Base-by-base conservation (phyloP, 30 jellyfish, hydroid and myxozoan species). In the Aurelia aurita region DNA sequence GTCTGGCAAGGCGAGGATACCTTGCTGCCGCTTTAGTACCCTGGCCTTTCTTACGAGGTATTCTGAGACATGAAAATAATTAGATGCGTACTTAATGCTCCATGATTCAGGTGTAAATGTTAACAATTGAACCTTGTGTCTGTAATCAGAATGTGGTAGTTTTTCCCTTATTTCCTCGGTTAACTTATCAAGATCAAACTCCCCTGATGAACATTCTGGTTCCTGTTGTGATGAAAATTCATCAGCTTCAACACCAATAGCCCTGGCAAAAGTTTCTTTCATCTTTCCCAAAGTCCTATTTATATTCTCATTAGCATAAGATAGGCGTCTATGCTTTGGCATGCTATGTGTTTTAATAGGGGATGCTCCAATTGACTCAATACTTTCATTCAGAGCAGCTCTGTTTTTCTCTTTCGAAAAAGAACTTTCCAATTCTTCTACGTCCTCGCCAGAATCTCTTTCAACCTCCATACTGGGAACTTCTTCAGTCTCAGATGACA, bases 331-430 rank as follows among this genome's bases (percentile, higher is more conserved):
- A 69, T 69, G 82, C 32, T 69, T 69, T 45, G 65, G 82, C 61
- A 69, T 69, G 82, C 82, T 69, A 34, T 69, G 82, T 1, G 82
- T 45, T 69, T 69, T 69, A 13, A 69, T 69, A 65, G 82, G 82
- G 39, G 82, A 35, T 7, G 46, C 82, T 2, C 82, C 82, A 28
- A 69, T 69, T 43, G 73, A 25, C 39, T 69, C 82, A 28, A 69
- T 2, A 69, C 64, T 69, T 69, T 69, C 65, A 69, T 69, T 69
- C 34, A 69, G 35, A 43, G 53, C 46, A 20, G 82, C 6, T 32
- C 82, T 69, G 6, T 25, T 3, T 63, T 25, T 63, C 45, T 63
- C 75, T 63, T 63, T 63, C 9, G 75, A 63, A 9, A 63, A 6
- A 3, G 45, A 25, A 22, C 49, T 22, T 63, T 63, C 75, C 49